phyloP scores from a whole-genome alignment of 2,113 vertebrate species.

The Etia nguti region DNA sequence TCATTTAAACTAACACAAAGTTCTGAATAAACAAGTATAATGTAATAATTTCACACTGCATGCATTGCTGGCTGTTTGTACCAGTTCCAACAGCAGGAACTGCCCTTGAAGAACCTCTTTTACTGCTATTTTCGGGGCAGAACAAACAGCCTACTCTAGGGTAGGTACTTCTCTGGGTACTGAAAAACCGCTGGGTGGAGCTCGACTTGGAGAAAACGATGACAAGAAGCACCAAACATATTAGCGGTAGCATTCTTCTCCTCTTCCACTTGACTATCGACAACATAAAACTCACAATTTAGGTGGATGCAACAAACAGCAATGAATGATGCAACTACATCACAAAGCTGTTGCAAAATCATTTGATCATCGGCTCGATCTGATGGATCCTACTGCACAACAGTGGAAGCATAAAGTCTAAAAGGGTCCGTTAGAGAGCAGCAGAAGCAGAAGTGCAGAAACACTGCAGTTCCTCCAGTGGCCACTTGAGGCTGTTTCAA shows the following conservation, averaged over 20 bases:
- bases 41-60: not conserved
- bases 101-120: not conserved
- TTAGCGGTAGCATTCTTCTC: not conserved
- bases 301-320: not conserved
- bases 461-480: not conserved
- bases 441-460: not conserved
- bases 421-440: fast-evolving
- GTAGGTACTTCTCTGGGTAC: not conserved
- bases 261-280: not conserved
- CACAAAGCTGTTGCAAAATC: not conserved
- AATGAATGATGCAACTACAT: not conserved
- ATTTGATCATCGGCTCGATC: not conserved
- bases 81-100: not conserved
- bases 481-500: not conserved
- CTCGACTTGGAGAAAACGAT: not conserved
- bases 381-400: not conserved
- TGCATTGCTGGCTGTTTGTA: not conserved
- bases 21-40: not conserved
- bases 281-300: not conserved
- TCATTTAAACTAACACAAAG: not conserved
- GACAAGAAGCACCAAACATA: not conserved
- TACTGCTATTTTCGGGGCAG: not conserved
- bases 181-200: fast-evolving
- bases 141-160: not conserved
- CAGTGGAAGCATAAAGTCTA: not conserved